These are phyloP conservation scores for Chelonus formosanus DNA, from an alignment of 2,888 invertebrate species.

Conservation along the genomic window DNA sequence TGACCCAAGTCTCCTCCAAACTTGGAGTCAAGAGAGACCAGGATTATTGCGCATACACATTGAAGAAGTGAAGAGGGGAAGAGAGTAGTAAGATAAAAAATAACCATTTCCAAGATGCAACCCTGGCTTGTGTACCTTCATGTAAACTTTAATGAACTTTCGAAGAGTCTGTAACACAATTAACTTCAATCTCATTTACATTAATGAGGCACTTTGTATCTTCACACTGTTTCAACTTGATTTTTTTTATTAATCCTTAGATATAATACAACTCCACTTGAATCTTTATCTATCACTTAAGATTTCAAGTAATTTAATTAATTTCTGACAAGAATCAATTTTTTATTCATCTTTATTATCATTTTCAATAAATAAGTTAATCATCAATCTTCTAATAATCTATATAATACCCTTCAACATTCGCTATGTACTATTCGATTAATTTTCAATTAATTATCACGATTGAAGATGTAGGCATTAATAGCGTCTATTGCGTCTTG, in stretches of 20 bases:
- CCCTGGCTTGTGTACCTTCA: slow-evolving; percentile 11
- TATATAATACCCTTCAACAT: no score
- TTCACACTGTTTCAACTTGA: slow-evolving; percentile 32
- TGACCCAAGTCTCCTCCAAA: slow-evolving; percentile 18
- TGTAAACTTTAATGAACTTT: slow-evolving; percentile 16
- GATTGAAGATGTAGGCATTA: no score
- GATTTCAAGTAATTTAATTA: no score
- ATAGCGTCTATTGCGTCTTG: no score
- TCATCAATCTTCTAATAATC: no score
- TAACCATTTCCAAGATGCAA: slow-evolving; percentile 6
- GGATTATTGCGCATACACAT: slow-evolving; percentile 3
- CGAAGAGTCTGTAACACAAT: slow-evolving; percentile 22
- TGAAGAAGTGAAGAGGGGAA: background rate
- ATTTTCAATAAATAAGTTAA: no score
- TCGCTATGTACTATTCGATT: no score
- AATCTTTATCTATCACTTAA: background rate
- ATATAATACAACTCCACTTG: no score
- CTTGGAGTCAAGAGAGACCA: slow-evolving; percentile 16
- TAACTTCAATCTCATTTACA: slow-evolving; percentile 41
- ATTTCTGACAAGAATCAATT: no score
- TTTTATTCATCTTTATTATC: no score
- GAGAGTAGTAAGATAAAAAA: background rate
- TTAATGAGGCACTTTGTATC: slow-evolving; percentile 46
- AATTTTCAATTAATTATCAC: no score
- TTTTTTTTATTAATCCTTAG: slow-evolving; percentile 12